Base-by-base conservation (phyloP, 2,888 invertebrate genomes). In the Theodoxus fluviatilis region DNA sequence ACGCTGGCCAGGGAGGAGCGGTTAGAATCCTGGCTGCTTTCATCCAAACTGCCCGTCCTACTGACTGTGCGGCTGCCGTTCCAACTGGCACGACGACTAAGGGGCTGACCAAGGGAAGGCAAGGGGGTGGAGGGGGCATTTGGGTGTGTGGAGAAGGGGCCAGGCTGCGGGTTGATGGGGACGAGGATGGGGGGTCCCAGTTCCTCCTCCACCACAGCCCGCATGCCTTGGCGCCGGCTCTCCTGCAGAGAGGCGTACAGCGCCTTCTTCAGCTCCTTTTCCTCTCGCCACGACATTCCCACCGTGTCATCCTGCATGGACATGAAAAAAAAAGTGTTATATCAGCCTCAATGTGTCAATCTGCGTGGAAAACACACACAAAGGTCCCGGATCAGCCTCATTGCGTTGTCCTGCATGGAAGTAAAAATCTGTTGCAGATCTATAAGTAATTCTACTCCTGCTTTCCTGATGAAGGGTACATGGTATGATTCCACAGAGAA, bases 161-260 rank as follows among this genome's bases (percentile, higher is more conserved):
- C n/a, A n/a, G n/a, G n/a, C n/a, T n/a, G n/a, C n/a, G 38, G n/a
- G 18, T 37, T 38, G 55, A n/a, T 28, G 7, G 33, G 9, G 18
- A 18, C n/a, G 15, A 18, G 22, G 59, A n/a, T 4, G 33, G 1
- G 15, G 40, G 43, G 43, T 65, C 22, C 28, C 25, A 15, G 9
- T 43, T 31, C 4, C 25, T 37, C 49, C 37, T 37, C 37, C 22
- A 37, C 12, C 52, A 37, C 6, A 52, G 12, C 38, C 43, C n/a
- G n/a, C n/a, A n/a, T n/a, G n/a, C n/a, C n/a, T n/a, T n/a, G 15
- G 31, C 72, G 69, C 18, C 74, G 57, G 15, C 69, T 80, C 68
- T 86, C 85, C 73, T 87, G 85, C 18, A 87, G 78, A 0, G 87
- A 87, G 3, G 86, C 86, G 78, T 87, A 87, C 65, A 87, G 73